These are phyloP conservation scores for Cyprinodon variegatus DNA, from an alignment of 2,113 vertebrate genomes.

Conservation along the genomic window DNA sequence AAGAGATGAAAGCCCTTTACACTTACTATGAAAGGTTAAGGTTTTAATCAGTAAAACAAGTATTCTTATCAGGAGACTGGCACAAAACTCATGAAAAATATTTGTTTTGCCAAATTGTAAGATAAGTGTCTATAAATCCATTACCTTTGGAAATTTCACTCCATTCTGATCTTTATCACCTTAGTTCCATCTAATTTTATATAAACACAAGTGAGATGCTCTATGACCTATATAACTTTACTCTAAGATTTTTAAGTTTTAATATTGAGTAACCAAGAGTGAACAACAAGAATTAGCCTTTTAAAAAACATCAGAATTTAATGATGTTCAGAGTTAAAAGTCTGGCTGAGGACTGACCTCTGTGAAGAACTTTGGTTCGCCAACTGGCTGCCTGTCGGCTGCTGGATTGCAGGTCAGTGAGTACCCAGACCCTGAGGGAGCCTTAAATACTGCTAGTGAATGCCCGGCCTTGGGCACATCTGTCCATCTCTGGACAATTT, in stretches of 20 bases:
- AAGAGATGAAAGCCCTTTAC: no score
- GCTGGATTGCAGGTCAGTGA: conserved; percentile 69
- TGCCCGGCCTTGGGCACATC: conserved; percentile 76
- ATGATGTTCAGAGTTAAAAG: conserved; percentile 5
- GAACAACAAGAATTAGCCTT: background rate
- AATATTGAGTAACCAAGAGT: no score
- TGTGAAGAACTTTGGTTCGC: conserved; percentile 61
- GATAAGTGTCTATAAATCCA: no score
- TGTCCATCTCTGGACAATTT: conserved; percentile 78
- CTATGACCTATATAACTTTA: no score
- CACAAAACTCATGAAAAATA: no score
- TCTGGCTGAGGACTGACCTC: conserved; percentile 58
- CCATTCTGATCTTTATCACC: no score
- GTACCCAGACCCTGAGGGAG: conserved; percentile 59
- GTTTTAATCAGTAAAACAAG: background rate
- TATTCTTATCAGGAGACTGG: no score
- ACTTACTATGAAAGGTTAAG: background rate
- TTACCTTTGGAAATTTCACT: no score
- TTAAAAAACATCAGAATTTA: background rate
- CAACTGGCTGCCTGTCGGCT: conserved; percentile 61
- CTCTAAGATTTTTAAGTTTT: no score
- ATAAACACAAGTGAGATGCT: no score
- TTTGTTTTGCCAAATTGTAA: background rate
- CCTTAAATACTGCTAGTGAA: conserved; percentile 67
- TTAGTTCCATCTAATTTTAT: no score